Conservation (phyloP, 2,797 vertebrate species). For the Sciaenops ocellatus region DNA sequence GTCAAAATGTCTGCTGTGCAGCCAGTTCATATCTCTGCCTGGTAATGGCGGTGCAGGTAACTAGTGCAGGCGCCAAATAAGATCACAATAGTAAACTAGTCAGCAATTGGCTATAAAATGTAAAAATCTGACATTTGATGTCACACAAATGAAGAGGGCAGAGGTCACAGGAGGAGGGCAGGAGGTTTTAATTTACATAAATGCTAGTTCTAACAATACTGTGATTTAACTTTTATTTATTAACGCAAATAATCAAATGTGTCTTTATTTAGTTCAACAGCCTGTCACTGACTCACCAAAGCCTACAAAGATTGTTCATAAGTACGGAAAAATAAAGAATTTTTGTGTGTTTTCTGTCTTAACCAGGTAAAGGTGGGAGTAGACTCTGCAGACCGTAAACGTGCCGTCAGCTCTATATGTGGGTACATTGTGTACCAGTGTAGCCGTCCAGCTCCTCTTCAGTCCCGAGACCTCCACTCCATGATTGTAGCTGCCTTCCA, state of each 20-base stretch:
- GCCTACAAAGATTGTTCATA: neutral
- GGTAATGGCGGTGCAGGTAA: neutral
- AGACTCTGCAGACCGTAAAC: constrained; percentile 89
- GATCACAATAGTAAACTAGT: neutral
- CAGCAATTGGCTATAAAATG: neutral
- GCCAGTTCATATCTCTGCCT: neutral
- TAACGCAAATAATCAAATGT: constrained; percentile 6
- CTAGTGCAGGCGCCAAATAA: neutral
- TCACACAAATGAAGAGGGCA: neutral
- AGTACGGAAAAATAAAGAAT: neutral
- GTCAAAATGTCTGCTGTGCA: no score
- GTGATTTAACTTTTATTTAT: neutral
- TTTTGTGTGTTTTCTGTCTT: neutral
- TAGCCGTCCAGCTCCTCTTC: constrained; percentile 94
- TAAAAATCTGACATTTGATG: neutral
- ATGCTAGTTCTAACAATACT: neutral
- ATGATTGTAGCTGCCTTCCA: constrained; percentile 99
- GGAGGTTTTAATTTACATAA: neutral
- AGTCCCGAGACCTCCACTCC: constrained; percentile 96
- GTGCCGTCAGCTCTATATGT: constrained; percentile 94
- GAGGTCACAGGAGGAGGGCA: no score
- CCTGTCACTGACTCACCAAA: neutral
- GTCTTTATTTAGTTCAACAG: neutral
- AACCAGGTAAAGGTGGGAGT: constrained; percentile 90
- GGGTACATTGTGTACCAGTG: constrained; percentile 96